Evolutionary conservation across 2,797 vertebrate genomes (phyloP).

Genomic region (Tiaroga cobitis): DNA sequence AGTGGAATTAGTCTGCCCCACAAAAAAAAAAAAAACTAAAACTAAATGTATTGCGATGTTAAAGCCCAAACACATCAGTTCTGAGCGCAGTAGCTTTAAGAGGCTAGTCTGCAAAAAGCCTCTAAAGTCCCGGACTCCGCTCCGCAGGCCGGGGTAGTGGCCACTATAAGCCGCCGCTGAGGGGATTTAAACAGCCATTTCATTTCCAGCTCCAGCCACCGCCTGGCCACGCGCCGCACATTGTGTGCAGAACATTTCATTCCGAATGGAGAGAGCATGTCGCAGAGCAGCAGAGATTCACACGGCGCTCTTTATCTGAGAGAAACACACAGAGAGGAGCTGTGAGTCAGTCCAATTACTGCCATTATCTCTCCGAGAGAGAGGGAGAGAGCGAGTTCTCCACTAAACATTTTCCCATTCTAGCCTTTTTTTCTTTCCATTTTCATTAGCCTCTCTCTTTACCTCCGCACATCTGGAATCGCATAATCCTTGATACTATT

Average conservation of each 20-base stretch:
- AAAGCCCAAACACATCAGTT: conserved; percentile 47
- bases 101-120: conserved; percentile 46
- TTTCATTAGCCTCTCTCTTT: conserved; percentile 47
- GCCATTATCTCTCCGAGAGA: conserved; percentile 77
- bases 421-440: conserved; percentile 47
- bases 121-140: conserved; percentile 44
- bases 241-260: conserved; percentile 78
- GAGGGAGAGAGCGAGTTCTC: conserved; percentile 48
- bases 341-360: conserved; percentile 82
- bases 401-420: conserved; percentile 36
- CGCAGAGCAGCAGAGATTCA: conserved; percentile 69
- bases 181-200: conserved; percentile 82
- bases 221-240: conserved; percentile 58
- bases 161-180: conserved; percentile 74
- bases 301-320: conserved; percentile 82
- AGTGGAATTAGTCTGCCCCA: conserved; percentile 10
- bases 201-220: conserved; percentile 67
- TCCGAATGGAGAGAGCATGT: conserved; percentile 66
- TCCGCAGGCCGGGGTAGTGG: conserved; percentile 71
- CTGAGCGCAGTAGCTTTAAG: conserved; percentile 31
- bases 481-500: conserved; percentile 33
- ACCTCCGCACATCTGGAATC: conserved; percentile 42
- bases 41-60: conserved; percentile 31
- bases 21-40: neutral
- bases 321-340: conserved; percentile 80